Evolutionary conservation across 2,797 vertebrate genomes (phyloP), one percentile per base, ranked within the genome.

Genomic region (Danionella dracula): DNA sequence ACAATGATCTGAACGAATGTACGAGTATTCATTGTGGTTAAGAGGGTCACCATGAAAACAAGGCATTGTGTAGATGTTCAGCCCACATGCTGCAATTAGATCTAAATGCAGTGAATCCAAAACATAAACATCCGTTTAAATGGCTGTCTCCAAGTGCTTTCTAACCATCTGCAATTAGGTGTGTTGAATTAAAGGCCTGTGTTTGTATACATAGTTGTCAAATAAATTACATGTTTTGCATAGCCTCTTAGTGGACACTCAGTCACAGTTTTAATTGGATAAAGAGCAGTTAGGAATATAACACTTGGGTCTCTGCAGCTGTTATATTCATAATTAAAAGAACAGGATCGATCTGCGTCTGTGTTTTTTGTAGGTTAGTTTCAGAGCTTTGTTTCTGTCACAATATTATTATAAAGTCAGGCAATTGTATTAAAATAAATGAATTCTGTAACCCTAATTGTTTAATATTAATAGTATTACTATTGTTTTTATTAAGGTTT

Each of bases 91-190:
- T 21, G 11, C 6, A 9, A 68, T 68, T 50, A 64, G 7, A 56
- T 55, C 34, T 5, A 4, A 49, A 59, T 23, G 31, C 19, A 54
- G 34, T 63, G 38, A 21, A 13, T 61, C 19, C n/a, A n/a, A 5
- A 58, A 56, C 49, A 71, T 65, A 21, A 53, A 64, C 41, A 41
- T 27, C 41, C 16, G 17, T 68, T 57, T 49, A 45, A 32, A 34
- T 23, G 8, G 21, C 11, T 65, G 46, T 27, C 10, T 51, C 15
- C 34, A 35, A 31, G 41, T 49, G 32, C 31, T 35, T 45, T 62
- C 55, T 23, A 44, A 50, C 38, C 21, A 27, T 71, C 54, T 45
- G 16, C 60, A 59, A 60, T 71, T 68, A 62, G 41, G 37, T 49
- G 57, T 71, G 51, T 45, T 66, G 15, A 15, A 48, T 4, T 37